Conservation (phyloP, 2,888 invertebrate genomes). For the Phaonia tiefii region DNA sequence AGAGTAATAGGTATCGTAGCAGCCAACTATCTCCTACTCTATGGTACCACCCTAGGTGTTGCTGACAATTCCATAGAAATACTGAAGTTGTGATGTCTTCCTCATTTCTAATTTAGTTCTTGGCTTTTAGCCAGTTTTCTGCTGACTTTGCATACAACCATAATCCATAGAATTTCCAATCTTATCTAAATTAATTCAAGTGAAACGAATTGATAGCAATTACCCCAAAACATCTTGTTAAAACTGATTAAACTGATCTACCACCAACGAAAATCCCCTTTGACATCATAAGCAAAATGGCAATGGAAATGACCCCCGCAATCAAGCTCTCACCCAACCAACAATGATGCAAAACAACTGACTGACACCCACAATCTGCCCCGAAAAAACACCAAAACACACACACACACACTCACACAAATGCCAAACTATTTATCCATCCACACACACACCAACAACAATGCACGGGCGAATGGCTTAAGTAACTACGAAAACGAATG, state of each 20-base stretch:
- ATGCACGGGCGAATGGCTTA: too few species aligned
- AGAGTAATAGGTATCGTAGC: too few species aligned
- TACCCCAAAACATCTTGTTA: constrained; percentile 25
- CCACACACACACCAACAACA: background rate
- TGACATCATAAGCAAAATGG: constrained; percentile 45
- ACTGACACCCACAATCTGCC: constrained; percentile 62
- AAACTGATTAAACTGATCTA: constrained; percentile 23
- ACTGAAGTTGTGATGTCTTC: too few species aligned
- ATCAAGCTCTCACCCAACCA: background rate
- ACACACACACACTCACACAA: constrained; percentile 19
- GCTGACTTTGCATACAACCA: background rate
- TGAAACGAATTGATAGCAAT: constrained; percentile 24
- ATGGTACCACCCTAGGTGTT: too few species aligned
- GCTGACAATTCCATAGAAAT: too few species aligned
- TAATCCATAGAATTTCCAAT: background rate
- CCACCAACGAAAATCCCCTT: constrained; percentile 44
- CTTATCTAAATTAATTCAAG: constrained; percentile 13
- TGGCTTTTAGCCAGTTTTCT: background rate
- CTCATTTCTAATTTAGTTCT: too few species aligned
- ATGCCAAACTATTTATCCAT: constrained; percentile 35
- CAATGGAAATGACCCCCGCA: background rate
- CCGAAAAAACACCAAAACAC: constrained; percentile 25
- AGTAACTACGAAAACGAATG: constrained; percentile 32
- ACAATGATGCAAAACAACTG: constrained; percentile 2
- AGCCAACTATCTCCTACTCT: too few species aligned